Evolutionary conservation across 2,113 vertebrate species (phyloP).

Genomic region (Chaetura pelagica): DNA sequence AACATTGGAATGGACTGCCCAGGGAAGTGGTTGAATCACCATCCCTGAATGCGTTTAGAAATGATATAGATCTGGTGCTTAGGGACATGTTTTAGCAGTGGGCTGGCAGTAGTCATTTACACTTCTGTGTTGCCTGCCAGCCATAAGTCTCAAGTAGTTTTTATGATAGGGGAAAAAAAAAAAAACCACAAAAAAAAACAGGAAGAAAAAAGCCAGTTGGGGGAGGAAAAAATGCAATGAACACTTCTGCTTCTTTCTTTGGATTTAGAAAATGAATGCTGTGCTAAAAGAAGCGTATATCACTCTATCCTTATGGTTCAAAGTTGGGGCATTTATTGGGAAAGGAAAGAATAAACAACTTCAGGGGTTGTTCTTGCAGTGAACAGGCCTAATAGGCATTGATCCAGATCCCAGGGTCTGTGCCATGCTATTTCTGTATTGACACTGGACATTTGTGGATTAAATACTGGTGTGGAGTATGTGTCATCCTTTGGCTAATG

Average conservation of each 20-base stretch:
- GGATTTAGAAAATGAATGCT: not conserved
- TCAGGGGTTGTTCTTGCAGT: not conserved
- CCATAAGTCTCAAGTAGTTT: not conserved
- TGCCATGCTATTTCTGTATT: not conserved
- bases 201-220: not conserved
- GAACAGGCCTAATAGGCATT: not conserved
- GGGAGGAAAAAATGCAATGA: not conserved
- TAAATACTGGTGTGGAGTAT: not conserved
- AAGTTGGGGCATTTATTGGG: not conserved
- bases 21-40: no score
- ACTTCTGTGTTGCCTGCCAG: not conserved
- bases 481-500: not conserved
- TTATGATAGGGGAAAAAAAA: not conserved
- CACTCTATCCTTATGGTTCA: not conserved
- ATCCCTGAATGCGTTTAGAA: no score
- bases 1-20: no score
- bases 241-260: not conserved
- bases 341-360: not conserved
- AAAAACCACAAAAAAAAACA: no score
- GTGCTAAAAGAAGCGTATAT: not conserved
- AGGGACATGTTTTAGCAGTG: no score
- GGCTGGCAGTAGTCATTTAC: not conserved
- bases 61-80: no score
- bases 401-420: not conserved
- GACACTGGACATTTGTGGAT: not conserved